Evolutionary conservation across 1,140 invertebrate species (phyloP), one percentile per base, ranked within the genome.

Genomic region (Meloidogyne chitwoodi): DNA sequence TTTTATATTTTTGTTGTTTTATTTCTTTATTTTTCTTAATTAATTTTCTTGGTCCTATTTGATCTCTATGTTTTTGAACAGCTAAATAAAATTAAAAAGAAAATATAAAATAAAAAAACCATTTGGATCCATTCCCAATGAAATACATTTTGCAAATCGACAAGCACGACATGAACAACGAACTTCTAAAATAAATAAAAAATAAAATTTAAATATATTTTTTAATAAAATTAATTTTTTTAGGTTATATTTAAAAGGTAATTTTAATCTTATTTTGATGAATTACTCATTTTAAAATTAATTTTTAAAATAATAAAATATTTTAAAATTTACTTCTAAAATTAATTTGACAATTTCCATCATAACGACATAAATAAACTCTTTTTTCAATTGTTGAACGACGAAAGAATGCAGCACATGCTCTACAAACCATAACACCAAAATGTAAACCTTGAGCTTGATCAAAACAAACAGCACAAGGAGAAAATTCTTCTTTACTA

Each of bases 121-220:
- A 38, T 11, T 26, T 19, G 75, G 70, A 62, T 70, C 66, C 77
- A 78, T 77, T 14, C 77, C 77, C n/a, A 78, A 44, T 48, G 73
- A 61, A 19, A 56, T 38, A 65, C 77, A 79, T 14, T 75, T 75
- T 10, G 63, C 65, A 12, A 79, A 64, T 12, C 77, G 77, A 41
- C 77, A 79, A 2, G 77, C 68, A 24, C 77, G 65, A 38, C 77
- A 79, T 56, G 73, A 65, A 68, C 77, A 79, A 16, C 77, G 63
- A 12, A 79, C 67, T 38, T 79, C 77, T 77, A 24, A 64, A 74
- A 76, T 31, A 26, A 24, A n/a, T 48, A 29, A 27, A 14, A 24
- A 75, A 6, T 56, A n/a, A 56, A 41, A 41, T 41, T 11, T 6
- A 41, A 14, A 12, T 41, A 11, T 41, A 12, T 41, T 41, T 41